Evolutionary conservation across 2,888 invertebrate species (phyloP).

Genomic region (Dichetophora obliterata): DNA sequence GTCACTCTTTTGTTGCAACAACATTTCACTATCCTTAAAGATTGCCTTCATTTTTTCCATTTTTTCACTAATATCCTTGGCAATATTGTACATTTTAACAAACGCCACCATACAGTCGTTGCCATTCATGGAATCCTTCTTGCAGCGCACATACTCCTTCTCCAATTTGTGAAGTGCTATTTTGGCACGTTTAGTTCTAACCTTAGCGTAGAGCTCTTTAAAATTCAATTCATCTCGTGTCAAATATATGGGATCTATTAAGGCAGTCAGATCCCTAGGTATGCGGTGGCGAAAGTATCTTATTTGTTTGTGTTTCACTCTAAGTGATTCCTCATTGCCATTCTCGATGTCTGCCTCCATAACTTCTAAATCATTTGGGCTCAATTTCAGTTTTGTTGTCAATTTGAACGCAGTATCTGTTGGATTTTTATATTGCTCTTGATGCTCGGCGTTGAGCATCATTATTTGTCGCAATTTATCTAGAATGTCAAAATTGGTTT

Average conservation of each 20-base stretch:
- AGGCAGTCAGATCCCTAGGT: slow-evolving; percentile 48
- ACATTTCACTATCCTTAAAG: slow-evolving; percentile 58
- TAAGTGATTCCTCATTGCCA: not conserved
- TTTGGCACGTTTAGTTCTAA: slow-evolving; percentile 60
- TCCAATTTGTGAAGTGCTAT: slow-evolving; percentile 58
- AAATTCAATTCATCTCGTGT: slow-evolving; percentile 52
- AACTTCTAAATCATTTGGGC: not conserved
- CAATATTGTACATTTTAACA: slow-evolving; percentile 62
- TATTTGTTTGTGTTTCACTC: not conserved
- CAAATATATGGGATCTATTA: slow-evolving; percentile 57
- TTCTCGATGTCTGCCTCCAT: not conserved
- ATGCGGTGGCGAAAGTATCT: slow-evolving; percentile 42
- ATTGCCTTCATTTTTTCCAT: slow-evolving; percentile 64
- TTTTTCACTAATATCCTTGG: slow-evolving; percentile 62
- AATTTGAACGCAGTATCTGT: slow-evolving; percentile 42
- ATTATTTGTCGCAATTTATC: slow-evolving; percentile 57
- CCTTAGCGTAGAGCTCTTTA: slow-evolving; percentile 55
- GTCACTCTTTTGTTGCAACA: slow-evolving; percentile 37
- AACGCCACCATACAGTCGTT: slow-evolving; percentile 63
- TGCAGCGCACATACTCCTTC: slow-evolving; percentile 61
- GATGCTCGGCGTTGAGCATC: slow-evolving; percentile 50
- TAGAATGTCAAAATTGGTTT: slow-evolving; percentile 30
- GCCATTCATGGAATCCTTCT: slow-evolving; percentile 53
- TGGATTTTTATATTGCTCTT: slow-evolving; percentile 45
- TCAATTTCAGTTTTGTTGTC: slow-evolving; percentile 34